These are phyloP conservation scores for Pangasius djambal DNA, from an alignment of 2,797 vertebrate genomes.

Conservation along the genomic window DNA sequence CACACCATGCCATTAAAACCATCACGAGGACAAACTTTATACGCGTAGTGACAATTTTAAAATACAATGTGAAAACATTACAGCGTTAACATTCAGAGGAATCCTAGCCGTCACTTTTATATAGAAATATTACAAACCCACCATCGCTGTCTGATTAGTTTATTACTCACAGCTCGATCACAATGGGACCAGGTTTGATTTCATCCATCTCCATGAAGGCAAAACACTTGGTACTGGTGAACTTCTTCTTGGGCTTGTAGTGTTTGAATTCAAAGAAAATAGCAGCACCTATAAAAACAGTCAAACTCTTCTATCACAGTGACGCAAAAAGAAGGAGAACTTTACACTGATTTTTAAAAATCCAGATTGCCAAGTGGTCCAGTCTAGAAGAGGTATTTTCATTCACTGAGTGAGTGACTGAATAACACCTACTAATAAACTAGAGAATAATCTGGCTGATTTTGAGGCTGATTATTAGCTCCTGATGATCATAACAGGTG, in stretches of 20 bases:
- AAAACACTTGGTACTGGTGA: conserved; percentile 99
- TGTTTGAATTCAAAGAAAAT: conserved; percentile 99
- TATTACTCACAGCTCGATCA: conserved; percentile 94
- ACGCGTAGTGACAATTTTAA: too few species aligned
- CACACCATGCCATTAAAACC: not conserved
- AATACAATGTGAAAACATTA: not conserved
- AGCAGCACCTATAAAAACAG: conserved; percentile 83
- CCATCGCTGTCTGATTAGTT: not conserved
- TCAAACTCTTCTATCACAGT: not conserved
- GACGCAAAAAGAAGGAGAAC: not conserved
- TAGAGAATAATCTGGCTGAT: not conserved
- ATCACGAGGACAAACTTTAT: not conserved
- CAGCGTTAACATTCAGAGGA: not conserved
- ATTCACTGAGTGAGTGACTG: not conserved
- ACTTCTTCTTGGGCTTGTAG: conserved; percentile 99
- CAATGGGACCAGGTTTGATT: conserved; percentile 92
- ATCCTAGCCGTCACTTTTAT: not conserved
- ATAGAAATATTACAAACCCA: not conserved
- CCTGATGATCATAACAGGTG: not conserved
- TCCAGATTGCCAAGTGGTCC: too few species aligned
- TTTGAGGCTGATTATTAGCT: not conserved
- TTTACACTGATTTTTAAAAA: not conserved
- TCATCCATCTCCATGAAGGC: conserved; percentile 99
- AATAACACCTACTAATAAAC: not conserved
- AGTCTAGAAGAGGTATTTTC: not conserved